Conservation (phyloP, 2,113 vertebrate genomes). For the Pipra filicauda region DNA sequence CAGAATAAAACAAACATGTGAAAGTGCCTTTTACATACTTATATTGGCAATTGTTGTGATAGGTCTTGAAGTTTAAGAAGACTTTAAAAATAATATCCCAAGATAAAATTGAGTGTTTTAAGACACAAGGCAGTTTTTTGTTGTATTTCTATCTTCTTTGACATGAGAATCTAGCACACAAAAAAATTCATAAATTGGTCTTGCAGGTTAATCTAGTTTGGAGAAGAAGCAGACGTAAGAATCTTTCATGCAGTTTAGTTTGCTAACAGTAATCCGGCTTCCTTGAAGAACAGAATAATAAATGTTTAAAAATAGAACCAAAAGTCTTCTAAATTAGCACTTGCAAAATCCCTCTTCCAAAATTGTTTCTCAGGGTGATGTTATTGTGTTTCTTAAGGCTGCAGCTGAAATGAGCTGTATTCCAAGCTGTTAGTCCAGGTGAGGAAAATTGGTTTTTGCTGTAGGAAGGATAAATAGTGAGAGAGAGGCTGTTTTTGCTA, state of each 20-base stretch:
- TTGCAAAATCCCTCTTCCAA: not conserved
- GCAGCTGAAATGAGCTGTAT: not conserved
- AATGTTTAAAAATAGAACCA: not conserved
- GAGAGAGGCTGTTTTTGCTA: not conserved
- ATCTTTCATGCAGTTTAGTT: not conserved
- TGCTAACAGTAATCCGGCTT: not conserved
- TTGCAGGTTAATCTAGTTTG: not conserved
- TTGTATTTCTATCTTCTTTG: not conserved
- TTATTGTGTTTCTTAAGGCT: not conserved
- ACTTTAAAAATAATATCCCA: not conserved
- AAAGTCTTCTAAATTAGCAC: not conserved
- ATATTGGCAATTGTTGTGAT: not conserved
- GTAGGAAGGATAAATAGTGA: not conserved
- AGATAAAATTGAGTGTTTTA: not conserved
- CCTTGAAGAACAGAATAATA: not conserved
- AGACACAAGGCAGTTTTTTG: not conserved
- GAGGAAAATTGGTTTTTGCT: not conserved
- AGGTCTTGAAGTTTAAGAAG: not conserved
- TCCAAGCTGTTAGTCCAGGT: not conserved
- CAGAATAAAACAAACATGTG: not conserved
- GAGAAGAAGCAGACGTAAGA: not conserved
- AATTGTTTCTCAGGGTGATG: not conserved
- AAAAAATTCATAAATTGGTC: not conserved
- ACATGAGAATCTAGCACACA: not conserved
- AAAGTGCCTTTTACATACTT: not conserved